These are phyloP conservation scores for Mythimna lalbum DNA, from an alignment of 2,888 invertebrate species.

Conservation along the genomic window DNA sequence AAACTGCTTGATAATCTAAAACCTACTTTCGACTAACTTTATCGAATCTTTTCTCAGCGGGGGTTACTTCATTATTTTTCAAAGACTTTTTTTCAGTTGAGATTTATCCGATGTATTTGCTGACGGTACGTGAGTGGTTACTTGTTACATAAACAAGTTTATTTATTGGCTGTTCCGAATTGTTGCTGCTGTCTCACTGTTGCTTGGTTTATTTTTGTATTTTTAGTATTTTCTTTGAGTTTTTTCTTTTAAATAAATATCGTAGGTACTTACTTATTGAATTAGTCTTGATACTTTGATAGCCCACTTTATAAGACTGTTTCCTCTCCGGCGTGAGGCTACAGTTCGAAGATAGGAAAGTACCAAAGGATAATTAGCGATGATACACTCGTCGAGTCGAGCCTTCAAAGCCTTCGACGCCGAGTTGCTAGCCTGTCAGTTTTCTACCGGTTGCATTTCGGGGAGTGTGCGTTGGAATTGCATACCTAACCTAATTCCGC, in stretches of 20 bases:
- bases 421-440: too few relatives aligned
- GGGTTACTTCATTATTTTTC: constrained; percentile 35
- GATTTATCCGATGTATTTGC: constrained; percentile 36
- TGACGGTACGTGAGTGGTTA: constrained; percentile 48
- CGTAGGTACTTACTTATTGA: background rate
- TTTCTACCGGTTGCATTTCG: too few relatives aligned
- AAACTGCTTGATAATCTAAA: constrained; percentile 12
- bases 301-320: too few relatives aligned
- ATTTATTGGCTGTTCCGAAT: constrained; percentile 49
- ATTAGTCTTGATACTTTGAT: too few relatives aligned
- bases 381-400: too few relatives aligned
- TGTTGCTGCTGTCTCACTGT: constrained; percentile 25
- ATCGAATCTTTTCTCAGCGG: constrained; percentile 23
- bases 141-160: constrained; percentile 58
- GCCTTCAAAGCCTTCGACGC: too few relatives aligned
- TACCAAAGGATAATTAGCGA: too few relatives aligned
- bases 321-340: too few relatives aligned
- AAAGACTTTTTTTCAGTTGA: constrained; percentile 20
- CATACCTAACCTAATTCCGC: too few relatives aligned
- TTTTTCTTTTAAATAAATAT: background rate
- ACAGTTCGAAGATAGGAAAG: too few relatives aligned
- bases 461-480: too few relatives aligned
- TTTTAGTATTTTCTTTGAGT: too few relatives aligned
- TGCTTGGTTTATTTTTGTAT: constrained; percentile 1
- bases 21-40: constrained; percentile 20